phyloP scores from a whole-genome alignment of 2,113 vertebrate species.

The Agelaius tricolor region DNA sequence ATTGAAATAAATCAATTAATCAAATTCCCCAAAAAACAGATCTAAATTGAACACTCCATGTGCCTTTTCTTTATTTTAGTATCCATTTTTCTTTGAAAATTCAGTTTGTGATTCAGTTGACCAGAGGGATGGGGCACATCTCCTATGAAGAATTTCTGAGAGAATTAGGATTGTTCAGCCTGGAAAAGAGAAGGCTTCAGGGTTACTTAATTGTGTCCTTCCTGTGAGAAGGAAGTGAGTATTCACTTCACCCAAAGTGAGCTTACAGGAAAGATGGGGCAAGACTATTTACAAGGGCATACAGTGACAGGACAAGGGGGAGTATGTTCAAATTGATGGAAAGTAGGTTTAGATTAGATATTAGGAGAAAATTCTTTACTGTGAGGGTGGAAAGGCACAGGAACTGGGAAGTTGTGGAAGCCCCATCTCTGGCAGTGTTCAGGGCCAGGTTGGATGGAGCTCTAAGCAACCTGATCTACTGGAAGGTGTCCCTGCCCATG shows the following conservation, averaged over 20 bases:
- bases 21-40: rapidly evolving
- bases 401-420: background rate
- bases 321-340: background rate
- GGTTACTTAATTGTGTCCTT: background rate
- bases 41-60: background rate
- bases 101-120: background rate
- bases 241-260: background rate
- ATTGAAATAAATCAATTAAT: background rate
- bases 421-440: background rate
- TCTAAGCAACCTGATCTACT: background rate
- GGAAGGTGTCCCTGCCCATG: background rate
- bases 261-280: background rate
- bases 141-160: background rate
- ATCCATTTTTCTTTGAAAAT: background rate
- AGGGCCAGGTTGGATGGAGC: background rate
- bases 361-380: background rate
- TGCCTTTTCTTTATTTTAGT: background rate
- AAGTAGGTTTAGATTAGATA: background rate
- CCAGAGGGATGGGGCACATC: background rate
- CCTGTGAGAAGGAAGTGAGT: too few species aligned
- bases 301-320: background rate
- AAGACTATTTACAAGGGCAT: background rate
- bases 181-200: background rate
- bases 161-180: background rate
- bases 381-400: background rate